Conservation (phyloP, 2,797 vertebrate species). For the Arremon aurantiirostris region DNA sequence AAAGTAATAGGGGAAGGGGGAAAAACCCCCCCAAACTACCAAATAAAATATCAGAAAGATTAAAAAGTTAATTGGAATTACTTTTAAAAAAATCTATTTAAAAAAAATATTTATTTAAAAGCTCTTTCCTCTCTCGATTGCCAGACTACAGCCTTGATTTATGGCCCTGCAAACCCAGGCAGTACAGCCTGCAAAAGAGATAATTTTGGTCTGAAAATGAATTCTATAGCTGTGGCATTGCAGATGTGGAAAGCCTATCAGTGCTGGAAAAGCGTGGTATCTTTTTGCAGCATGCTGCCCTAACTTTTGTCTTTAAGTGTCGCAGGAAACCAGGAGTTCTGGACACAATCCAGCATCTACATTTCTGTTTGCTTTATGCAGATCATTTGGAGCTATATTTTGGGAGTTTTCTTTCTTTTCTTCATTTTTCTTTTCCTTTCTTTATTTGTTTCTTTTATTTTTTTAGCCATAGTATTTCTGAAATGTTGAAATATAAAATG, state of each 20-base stretch:
- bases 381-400: neutral
- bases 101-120: neutral
- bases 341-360: constrained; percentile 9
- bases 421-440: neutral
- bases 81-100: neutral
- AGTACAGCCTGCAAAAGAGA: neutral
- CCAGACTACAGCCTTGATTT: neutral
- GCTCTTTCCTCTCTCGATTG: neutral
- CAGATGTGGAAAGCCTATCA: neutral
- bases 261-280: neutral
- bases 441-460: fast-evolving
- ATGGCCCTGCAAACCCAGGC: neutral
- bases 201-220: neutral
- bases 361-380: constrained; percentile 29
- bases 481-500: neutral
- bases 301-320: constrained; percentile 37
- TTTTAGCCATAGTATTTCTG: neutral
- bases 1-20: neutral
- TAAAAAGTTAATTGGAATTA: neutral
- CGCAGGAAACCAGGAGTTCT: neutral
- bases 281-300: neutral
- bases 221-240: neutral
- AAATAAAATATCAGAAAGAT: neutral
- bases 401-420: neutral
- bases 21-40: fast-evolving